These are phyloP conservation scores for Synanthedon tipuliformis DNA, from an alignment of 2,888 invertebrate genomes.

Conservation along the genomic window DNA sequence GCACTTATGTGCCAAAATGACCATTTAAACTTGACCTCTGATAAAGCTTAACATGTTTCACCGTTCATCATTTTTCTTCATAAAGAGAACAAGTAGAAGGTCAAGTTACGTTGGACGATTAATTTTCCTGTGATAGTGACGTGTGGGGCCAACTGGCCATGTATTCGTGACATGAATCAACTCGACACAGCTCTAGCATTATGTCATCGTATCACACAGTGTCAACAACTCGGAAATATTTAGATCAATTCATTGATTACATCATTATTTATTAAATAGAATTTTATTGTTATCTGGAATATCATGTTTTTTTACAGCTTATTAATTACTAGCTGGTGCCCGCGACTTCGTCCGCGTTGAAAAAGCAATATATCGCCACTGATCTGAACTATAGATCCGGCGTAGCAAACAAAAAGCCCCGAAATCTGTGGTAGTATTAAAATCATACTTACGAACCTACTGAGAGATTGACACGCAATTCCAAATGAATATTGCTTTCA, in stretches of 20 bases:
- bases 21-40: constrained; percentile 24
- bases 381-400: too few relatives aligned
- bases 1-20: constrained; percentile 24
- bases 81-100: constrained; percentile 6
- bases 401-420: too few relatives aligned
- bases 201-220: neutral
- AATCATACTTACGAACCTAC: too few relatives aligned
- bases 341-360: too few relatives aligned
- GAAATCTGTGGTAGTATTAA: too few relatives aligned
- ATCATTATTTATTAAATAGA: neutral
- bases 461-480: too few relatives aligned
- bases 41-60: neutral
- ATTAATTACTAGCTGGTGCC: too few relatives aligned
- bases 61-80: neutral
- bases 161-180: constrained; percentile 24
- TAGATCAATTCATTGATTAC: constrained; percentile 13
- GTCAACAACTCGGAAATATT: constrained; percentile 22
- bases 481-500: too few relatives aligned
- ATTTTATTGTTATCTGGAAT: neutral
- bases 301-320: too few relatives aligned
- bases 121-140: constrained; percentile 19
- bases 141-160: constrained; percentile 37
- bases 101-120: constrained; percentile 15
- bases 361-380: too few relatives aligned
- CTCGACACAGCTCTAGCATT: neutral